A percentile compares a stretch with the other conserved stretches of the same genome.
Evolutionary conservation across 1,140 invertebrate genomes (phyloP).

Genomic region (Chironomus striatipennis): DNA sequence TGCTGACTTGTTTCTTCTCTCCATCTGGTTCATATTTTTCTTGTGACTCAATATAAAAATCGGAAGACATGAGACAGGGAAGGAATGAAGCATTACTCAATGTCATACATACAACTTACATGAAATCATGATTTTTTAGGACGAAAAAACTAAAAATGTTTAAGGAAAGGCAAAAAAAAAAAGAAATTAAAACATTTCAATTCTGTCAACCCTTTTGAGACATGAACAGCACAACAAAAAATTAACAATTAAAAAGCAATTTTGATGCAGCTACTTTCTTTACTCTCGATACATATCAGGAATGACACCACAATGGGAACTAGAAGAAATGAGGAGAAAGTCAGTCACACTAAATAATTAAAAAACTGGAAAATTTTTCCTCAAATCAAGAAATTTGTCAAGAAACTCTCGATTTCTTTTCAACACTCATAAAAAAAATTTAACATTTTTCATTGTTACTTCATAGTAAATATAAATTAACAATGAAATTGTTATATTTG

Average conservation of each 20-base stretch:
- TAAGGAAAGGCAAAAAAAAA: neutral
- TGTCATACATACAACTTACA: neutral
- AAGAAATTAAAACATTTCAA: neutral
- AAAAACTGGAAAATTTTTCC: no score
- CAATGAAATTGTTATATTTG: no score
- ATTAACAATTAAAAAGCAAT: neutral
- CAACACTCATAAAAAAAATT: no score
- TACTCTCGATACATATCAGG: neutral
- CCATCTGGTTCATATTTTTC: neutral
- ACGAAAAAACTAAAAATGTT: no score
- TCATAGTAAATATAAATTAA: no score
- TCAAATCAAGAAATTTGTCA: constrained; percentile 4
- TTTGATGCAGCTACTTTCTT: neutral
- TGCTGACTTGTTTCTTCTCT: neutral
- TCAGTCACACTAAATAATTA: no score
- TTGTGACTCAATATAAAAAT: neutral
- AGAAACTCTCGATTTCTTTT: neutral
- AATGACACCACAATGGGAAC: no score
- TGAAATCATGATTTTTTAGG: no score
- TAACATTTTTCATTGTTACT: no score
- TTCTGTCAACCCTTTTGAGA: neutral
- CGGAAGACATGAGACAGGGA: neutral
- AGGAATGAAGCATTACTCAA: constrained; percentile 7
- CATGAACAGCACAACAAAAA: neutral
- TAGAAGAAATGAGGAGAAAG: no score